Conservation (phyloP, 2,888 invertebrate genomes). For the Eutolmus rufibarbis region DNA sequence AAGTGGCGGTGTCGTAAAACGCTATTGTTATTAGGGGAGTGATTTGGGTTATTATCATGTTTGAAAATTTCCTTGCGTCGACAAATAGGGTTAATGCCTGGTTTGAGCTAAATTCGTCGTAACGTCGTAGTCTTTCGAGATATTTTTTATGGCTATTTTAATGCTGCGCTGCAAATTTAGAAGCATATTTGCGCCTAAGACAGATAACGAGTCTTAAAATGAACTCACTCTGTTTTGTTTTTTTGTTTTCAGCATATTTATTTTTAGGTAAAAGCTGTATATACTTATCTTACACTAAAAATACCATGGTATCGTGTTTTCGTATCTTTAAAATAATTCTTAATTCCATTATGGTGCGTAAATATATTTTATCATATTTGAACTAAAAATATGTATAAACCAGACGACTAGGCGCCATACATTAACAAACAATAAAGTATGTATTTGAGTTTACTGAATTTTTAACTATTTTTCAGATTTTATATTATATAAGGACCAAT, state of each 20-base stretch:
- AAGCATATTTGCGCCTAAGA: not conserved
- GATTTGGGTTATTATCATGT: not conserved
- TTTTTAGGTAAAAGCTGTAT: not conserved
- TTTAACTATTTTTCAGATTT: too few species aligned
- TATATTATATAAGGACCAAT: too few species aligned
- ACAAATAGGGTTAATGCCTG: not conserved
- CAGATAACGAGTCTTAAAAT: not conserved
- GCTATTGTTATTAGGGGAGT: not conserved
- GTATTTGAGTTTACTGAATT: too few species aligned
- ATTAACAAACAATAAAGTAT: too few species aligned
- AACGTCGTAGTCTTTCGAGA: not conserved
- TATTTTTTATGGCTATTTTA: not conserved
- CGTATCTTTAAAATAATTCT: not conserved
- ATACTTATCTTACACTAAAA: not conserved
- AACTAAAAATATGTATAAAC: too few species aligned
- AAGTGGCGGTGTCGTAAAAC: not conserved
- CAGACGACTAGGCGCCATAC: too few species aligned
- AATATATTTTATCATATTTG: too few species aligned
- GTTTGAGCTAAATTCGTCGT: not conserved
- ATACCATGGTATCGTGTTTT: not conserved
- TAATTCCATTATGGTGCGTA: too few species aligned
- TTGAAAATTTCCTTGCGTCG: not conserved
- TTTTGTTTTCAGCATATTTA: not conserved
- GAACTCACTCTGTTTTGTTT: not conserved
- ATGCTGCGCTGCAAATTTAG: not conserved